Conservation (phyloP, 2,797 vertebrate species). For the Sciurus vulgaris region DNA sequence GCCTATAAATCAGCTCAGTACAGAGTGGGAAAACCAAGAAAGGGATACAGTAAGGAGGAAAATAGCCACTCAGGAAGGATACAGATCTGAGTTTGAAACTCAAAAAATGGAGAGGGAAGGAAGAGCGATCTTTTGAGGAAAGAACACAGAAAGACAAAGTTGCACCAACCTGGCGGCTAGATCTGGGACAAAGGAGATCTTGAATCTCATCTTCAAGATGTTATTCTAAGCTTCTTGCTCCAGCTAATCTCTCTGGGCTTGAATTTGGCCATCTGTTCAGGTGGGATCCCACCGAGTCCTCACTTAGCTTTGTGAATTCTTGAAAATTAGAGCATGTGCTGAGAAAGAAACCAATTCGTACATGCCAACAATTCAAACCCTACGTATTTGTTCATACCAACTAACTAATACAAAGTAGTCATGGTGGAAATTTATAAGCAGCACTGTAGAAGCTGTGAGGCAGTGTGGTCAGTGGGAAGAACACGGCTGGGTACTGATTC, state of each 20-base stretch:
- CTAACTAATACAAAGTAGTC: background rate
- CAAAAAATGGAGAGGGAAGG: background rate
- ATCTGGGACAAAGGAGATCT: conserved; percentile 66
- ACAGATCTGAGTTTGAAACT: background rate
- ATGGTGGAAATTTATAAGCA: background rate
- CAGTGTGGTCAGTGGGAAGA: background rate
- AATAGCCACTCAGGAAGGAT: conserved; percentile 34
- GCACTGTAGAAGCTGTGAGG: background rate
- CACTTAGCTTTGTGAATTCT: background rate
- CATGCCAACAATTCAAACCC: background rate
- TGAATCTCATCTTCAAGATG: conserved; percentile 75
- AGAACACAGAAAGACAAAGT: background rate
- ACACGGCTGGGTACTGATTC: background rate
- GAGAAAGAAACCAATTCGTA: conserved; percentile 46
- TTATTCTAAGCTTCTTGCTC: conserved; percentile 76
- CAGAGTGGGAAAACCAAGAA: conserved; percentile 69
- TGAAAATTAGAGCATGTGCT: conserved; percentile 24
- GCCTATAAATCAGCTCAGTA: conserved; percentile 76
- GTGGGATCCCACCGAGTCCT: conserved; percentile 41
- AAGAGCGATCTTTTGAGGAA: conserved; percentile 29
- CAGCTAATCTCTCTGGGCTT: conserved; percentile 73
- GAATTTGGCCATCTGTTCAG: conserved; percentile 77
- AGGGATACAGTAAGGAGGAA: conserved; percentile 57
- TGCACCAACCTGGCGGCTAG: background rate
- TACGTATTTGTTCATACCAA: background rate